Base-by-base conservation (phyloP, 2,888 invertebrate species). In the Melangyna quadrimaculata region DNA sequence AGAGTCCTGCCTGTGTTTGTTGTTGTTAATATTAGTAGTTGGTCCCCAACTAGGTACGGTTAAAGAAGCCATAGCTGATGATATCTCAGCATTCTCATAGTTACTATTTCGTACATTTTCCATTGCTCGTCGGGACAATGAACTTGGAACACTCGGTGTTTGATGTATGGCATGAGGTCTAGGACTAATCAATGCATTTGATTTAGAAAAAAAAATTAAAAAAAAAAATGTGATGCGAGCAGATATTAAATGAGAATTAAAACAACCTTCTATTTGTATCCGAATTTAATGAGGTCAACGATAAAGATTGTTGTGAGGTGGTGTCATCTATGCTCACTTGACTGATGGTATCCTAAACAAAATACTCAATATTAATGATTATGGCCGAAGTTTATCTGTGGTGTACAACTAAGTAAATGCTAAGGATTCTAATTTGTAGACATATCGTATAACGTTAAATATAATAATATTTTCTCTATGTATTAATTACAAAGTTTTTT, bases 401-500 rank as follows among this genome's bases (percentile, higher is more conserved):
- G 3, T 37, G 9, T 24, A 48, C 22, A 43, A 1, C 48, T 24
- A 35, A 67, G 19, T 43, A 24, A 32, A 35, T n/a, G 0, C 67
- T 70, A 40, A 40, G 17, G 14, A 55, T 29, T 65, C 45, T 45
- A 59, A 22, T 14, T 59, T 37, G 3, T 22, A 32, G 10, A n/a
- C 5, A 24, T 22, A 1, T 12, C 19, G 22, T 22, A 14, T 27
- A 6, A 14, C 12, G 24, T 24, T 7, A 7, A 7, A 2, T 7
- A 10, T 10, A 6, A 9, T 27, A 4, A n/a, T 57, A 57, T 32
- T 17, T 22, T n/a, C n/a, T n/a, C 5, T 14, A 12, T 90, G 89
- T 71, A 87, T 81, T 89, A 91, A 90, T 88, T 91, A 90, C 88
- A 91, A 88, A 65, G 9, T 88, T 84, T 65, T 89, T 88, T 83